Evolutionary conservation across 2,797 vertebrate species (phyloP).

Genomic region (Melanotaenia boesemani): DNA sequence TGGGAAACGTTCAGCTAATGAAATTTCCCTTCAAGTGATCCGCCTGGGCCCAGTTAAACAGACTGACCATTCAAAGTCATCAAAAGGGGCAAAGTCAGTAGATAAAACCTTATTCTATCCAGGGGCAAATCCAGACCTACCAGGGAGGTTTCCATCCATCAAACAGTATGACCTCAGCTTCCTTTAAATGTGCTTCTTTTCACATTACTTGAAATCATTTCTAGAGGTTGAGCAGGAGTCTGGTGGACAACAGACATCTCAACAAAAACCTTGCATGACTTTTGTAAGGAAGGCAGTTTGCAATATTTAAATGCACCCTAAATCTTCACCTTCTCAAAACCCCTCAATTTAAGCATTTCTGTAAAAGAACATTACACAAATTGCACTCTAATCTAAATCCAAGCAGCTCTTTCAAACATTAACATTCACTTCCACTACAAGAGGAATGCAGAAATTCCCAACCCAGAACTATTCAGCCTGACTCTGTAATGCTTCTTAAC

Average conservation of each 20-base stretch:
- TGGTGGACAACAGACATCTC: not conserved
- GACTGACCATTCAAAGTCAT: slow-evolving; percentile 38
- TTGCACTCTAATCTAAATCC: not conserved
- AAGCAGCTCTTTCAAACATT: not conserved
- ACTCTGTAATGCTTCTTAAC: slow-evolving; percentile 2
- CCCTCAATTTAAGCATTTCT: not conserved
- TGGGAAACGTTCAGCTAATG: slow-evolving; percentile 39
- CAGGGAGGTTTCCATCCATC: slow-evolving; percentile 36
- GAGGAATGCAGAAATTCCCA: slow-evolving; percentile 1
- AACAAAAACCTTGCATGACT: not conserved
- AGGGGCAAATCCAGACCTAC: slow-evolving; percentile 51
- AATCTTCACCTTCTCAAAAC: not conserved
- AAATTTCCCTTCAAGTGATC: slow-evolving; percentile 22
- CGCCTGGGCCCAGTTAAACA: slow-evolving; percentile 22
- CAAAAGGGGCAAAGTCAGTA: slow-evolving; percentile 12
- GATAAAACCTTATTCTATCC: slow-evolving; percentile 28
- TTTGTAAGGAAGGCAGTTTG: not conserved
- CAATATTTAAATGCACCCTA: not conserved
- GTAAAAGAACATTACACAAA: slow-evolving; percentile 7
- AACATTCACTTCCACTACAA: not conserved
- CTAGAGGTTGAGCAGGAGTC: too few species aligned
- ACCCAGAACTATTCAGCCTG: not conserved
- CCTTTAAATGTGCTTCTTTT: not conserved
- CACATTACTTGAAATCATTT: not conserved
- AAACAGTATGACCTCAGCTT: slow-evolving; percentile 19